Evolutionary conservation across 1,140 invertebrate genomes (phyloP).

Genomic region (Psix sp.): DNA sequence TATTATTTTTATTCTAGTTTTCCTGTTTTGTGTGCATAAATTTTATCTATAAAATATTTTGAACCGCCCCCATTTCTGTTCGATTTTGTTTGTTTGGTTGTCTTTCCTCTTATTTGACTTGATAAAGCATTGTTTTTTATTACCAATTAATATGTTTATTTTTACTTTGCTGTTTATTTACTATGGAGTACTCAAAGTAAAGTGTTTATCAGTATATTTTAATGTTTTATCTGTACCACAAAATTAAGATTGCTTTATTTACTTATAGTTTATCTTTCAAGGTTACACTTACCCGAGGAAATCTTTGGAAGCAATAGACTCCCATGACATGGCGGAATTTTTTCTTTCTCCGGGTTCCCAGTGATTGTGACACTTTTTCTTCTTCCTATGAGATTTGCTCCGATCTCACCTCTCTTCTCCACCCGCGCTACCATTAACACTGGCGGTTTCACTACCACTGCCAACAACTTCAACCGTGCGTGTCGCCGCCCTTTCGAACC

Average conservation of each 20-base stretch:
- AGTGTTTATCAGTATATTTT: no score
- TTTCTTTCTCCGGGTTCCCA: slow-evolving; percentile 43
- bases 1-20: no score
- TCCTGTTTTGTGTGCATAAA: no score
- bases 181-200: no score
- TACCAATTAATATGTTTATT: no score
- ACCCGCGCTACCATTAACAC: slow-evolving; percentile 56
- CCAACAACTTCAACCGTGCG: slow-evolving; percentile 31
- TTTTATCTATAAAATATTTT: no score
- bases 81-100: no score
- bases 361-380: slow-evolving; percentile 59
- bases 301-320: slow-evolving; percentile 76
- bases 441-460: slow-evolving; percentile 43
- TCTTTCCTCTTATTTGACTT: no score
- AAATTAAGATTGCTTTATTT: no score
- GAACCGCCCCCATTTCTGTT: no score
- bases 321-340: slow-evolving; percentile 76
- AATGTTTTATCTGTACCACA: background rate
- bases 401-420: slow-evolving; percentile 69
- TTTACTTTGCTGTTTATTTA: no score
- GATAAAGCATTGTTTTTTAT: no score
- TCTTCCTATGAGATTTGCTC: slow-evolving; percentile 57
- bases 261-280: background rate
- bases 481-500: slow-evolving; percentile 21
- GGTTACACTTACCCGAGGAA: slow-evolving; percentile 69